Evolutionary conservation across 2,888 invertebrate species (phyloP).

Genomic region (Melanostoma scalare): DNA sequence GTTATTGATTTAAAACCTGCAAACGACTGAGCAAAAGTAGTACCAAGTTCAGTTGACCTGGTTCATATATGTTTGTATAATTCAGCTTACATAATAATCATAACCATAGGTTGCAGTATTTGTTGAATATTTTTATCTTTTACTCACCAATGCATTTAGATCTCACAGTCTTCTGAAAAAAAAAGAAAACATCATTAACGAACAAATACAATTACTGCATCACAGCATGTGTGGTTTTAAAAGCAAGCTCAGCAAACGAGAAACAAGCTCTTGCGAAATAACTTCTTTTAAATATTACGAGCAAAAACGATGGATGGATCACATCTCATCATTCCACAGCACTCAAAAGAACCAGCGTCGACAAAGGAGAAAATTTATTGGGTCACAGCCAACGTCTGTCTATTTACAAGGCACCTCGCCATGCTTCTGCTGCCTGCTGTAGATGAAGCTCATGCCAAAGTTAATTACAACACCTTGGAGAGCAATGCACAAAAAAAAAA

Average conservation of each 20-base stretch:
- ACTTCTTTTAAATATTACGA: conserved; percentile 24
- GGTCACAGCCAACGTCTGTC: conserved; percentile 39
- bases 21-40: too few species aligned
- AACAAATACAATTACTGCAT: conserved; percentile 1
- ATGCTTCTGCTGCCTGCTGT: conserved; percentile 32
- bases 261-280: conserved; percentile 33
- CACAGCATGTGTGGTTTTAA: conserved; percentile 3
- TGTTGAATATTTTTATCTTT: conserved; percentile 15
- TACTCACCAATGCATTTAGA: conserved; percentile 67
- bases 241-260: not conserved
- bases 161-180: conserved; percentile 53
- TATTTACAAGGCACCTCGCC: conserved; percentile 4
- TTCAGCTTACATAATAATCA: conserved; percentile 14
- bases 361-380: conserved; percentile 49
- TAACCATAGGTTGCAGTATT: conserved; percentile 4
- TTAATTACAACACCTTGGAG: conserved; percentile 68
- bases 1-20: too few species aligned
- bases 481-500: conserved; percentile 30
- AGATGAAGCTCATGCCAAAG: conserved; percentile 52
- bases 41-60: too few species aligned
- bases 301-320: conserved; percentile 30
- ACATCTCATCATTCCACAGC: conserved; percentile 1
- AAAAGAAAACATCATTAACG: conserved; percentile 34
- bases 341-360: conserved; percentile 27
- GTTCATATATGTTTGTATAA: not conserved